Conservation (phyloP, 2,888 invertebrate genomes). For the Cactoblastis cactorum region DNA sequence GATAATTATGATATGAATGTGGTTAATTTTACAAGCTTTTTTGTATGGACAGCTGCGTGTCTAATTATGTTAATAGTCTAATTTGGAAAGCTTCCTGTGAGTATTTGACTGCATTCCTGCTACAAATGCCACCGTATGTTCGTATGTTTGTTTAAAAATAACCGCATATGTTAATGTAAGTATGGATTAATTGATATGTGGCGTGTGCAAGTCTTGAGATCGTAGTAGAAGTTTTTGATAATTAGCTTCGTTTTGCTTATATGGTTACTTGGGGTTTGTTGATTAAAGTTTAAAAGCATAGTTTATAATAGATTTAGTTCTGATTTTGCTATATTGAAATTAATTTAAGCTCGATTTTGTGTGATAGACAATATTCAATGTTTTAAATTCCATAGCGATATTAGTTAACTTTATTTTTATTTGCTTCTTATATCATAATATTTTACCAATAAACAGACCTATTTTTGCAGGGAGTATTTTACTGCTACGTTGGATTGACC, state of each 20-base stretch:
- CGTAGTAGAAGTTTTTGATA: neutral
- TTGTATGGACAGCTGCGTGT: constrained; percentile 39
- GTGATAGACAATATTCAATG: too few relatives aligned
- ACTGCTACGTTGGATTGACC: too few relatives aligned
- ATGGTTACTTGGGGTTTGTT: neutral
- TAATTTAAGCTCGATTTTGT: too few relatives aligned
- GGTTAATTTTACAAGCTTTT: constrained; percentile 14
- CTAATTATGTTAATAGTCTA: constrained; percentile 57
- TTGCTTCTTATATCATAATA: too few relatives aligned
- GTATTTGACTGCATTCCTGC: constrained; percentile 7
- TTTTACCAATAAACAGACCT: too few relatives aligned
- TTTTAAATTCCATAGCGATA: too few relatives aligned
- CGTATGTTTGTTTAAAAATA: constrained; percentile 8
- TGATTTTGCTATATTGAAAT: too few relatives aligned
- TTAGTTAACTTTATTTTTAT: too few relatives aligned
- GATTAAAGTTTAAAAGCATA: too few relatives aligned
- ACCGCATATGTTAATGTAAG: constrained; percentile 8
- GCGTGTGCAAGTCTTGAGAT: constrained; percentile 6
- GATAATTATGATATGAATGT: neutral
- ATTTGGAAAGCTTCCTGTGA: constrained; percentile 44
- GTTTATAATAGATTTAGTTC: too few relatives aligned
- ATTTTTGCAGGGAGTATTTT: too few relatives aligned
- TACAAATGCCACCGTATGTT: constrained; percentile 8
- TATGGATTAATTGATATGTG: constrained; percentile 6
- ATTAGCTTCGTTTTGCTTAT: neutral